Evolutionary conservation across 2,888 invertebrate genomes (phyloP), one percentile per base, ranked within the genome.

Genomic region (Oasisia sp.): DNA sequence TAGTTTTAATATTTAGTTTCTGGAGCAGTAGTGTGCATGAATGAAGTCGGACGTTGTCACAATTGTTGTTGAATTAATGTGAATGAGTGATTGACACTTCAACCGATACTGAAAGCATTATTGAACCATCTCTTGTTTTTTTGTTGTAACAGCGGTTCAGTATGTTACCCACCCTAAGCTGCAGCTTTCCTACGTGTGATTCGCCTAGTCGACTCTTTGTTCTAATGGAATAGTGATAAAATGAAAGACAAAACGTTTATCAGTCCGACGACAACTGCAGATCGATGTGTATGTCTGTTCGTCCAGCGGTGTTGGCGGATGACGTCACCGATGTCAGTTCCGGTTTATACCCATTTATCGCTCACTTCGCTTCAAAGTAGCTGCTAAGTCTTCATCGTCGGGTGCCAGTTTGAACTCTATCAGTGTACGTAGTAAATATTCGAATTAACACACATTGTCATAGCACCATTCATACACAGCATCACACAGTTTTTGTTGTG

Each of bases 271-370:
- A 74, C 74, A 74, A 74, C 74, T 74, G 4, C 19, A 74, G 74
- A 74, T 74, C 74, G 74, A 74, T 74, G 74, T 74, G 74, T 50
- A 50, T 74, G 74, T 74, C 74, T 74, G 74, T 74, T 19, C 74
- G 74, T 74, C 74, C 27, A 19, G 74, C 74, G 74, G 74, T 74
- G 74, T 74, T 74, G 74, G 74, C 74, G 74, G 74, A 74, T 74
- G 74, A 74, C 74, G 74, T 74, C 74, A 74, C 74, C 74, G 14
- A 74, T 74, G 74, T 74, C 74, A 74, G 27, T n/a, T 74, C 74
- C 74, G 74, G 74, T 74, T 74, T 50, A 19, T 4, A 2, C 27
- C 74, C 19, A 74, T 74, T 74, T 74, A 74, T 74, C 74, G 74
- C 74, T 74, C 74, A 27, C 2, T 19, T 74, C 74, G 27, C 74